A percentile compares a stretch with the other conserved stretches of the same genome.
Conservation (phyloP, 2,888 invertebrate genomes). For the Nysson spinosus region DNA sequence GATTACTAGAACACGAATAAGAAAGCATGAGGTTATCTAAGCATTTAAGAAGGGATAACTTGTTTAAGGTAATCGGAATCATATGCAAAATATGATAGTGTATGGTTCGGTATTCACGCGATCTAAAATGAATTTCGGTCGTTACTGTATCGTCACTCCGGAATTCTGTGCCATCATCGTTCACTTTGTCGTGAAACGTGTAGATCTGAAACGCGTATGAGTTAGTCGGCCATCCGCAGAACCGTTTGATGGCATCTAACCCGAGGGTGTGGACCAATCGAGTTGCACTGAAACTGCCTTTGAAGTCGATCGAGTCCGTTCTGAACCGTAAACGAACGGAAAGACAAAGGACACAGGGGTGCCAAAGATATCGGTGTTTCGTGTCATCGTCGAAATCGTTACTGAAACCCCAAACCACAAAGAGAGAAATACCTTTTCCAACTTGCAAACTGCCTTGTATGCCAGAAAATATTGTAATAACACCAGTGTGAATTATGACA, state of each 20-base stretch:
- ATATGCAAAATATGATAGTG: no score
- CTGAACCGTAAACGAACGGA: slow-evolving; percentile 48
- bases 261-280: slow-evolving; percentile 64
- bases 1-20: no score
- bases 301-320: slow-evolving; percentile 56
- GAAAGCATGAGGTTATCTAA: no score
- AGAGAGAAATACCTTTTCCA: slow-evolving; percentile 4
- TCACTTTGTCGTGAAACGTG: slow-evolving; percentile 37
- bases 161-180: slow-evolving; percentile 29
- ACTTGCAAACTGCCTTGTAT: no score
- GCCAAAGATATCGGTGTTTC: slow-evolving; percentile 50
- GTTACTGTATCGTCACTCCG: background rate
- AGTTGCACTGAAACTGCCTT: slow-evolving; percentile 55
- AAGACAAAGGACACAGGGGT: slow-evolving; percentile 22
- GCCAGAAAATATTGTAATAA: no score
- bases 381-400: slow-evolving; percentile 44
- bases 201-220: slow-evolving; percentile 48
- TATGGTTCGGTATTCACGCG: background rate
- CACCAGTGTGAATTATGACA: no score
- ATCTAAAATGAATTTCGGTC: slow-evolving; percentile 27
- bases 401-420: slow-evolving; percentile 11
- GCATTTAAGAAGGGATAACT: no score
- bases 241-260: slow-evolving; percentile 64
- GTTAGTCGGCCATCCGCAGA: slow-evolving; percentile 31
- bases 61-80: no score